Conservation (phyloP, 2,888 invertebrate species). For the Hirtodrosophila histrioides region DNA sequence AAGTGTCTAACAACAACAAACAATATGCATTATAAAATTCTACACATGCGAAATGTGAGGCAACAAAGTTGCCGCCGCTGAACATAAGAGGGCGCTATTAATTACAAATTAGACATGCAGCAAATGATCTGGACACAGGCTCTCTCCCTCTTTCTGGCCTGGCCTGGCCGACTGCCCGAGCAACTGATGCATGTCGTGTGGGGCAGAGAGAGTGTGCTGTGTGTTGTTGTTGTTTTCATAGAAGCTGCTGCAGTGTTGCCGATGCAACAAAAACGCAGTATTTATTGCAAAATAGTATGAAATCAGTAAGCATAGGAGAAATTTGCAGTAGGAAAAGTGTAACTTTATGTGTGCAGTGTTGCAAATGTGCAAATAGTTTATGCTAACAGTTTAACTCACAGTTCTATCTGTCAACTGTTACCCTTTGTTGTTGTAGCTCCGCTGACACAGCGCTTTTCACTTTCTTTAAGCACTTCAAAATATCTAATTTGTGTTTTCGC, state of each 20-base stretch:
- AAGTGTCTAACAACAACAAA: constrained; percentile 7
- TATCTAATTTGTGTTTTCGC: constrained; percentile 15
- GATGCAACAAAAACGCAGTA: too few relatives aligned
- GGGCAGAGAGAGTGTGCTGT: too few relatives aligned
- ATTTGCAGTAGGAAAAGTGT: too few relatives aligned
- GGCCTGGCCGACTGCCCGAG: not conserved
- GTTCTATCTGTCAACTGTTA: too few relatives aligned
- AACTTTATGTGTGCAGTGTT: too few relatives aligned
- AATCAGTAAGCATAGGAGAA: too few relatives aligned
- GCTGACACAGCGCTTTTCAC: too few relatives aligned
- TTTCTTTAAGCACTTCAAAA: not conserved
- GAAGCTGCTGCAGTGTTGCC: not conserved
- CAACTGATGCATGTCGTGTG: constrained; percentile 3
- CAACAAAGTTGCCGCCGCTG: constrained; percentile 31
- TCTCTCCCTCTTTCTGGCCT: constrained; percentile 1
- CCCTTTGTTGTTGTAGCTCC: too few relatives aligned
- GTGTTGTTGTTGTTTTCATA: too few relatives aligned
- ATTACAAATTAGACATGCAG: constrained; percentile 30
- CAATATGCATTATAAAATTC: constrained; percentile 30
- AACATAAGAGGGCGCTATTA: constrained; percentile 21
- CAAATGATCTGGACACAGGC: constrained; percentile 31
- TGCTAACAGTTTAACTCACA: too few relatives aligned
- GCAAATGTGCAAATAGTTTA: too few relatives aligned
- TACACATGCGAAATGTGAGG: constrained; percentile 24
- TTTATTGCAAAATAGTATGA: too few relatives aligned